phyloP scores from a whole-genome alignment of 2,113 vertebrate species.

The Siniperca chuatsi region DNA sequence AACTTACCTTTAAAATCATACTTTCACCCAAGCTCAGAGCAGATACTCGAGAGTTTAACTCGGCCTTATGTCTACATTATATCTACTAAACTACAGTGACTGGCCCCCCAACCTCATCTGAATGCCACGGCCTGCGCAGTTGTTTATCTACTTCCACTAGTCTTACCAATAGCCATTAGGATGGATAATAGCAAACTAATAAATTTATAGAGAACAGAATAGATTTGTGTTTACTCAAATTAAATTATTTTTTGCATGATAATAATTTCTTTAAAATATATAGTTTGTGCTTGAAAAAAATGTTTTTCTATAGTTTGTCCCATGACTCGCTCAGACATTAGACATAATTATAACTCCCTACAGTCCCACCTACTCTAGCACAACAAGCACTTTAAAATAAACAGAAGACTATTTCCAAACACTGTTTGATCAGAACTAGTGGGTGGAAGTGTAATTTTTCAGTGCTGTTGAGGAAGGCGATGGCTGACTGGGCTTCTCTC shows the following conservation, averaged over 20 bases:
- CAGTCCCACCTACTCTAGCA: background rate
- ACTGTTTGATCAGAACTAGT: background rate
- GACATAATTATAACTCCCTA: background rate
- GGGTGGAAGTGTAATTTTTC: conserved; percentile 31
- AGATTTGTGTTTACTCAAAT: background rate
- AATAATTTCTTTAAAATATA: background rate
- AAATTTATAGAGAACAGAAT: background rate
- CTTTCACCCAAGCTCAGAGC: background rate
- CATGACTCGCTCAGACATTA: background rate
- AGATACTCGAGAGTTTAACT: background rate
- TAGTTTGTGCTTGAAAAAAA: too few species aligned
- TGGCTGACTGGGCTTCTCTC: conserved; percentile 28
- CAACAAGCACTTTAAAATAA: background rate
- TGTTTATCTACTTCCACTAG: background rate
- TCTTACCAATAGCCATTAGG: background rate
- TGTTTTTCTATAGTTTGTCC: background rate
- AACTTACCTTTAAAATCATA: background rate
- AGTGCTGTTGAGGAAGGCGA: conserved; percentile 16
- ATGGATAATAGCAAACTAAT: background rate
- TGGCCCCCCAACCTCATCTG: too few species aligned
- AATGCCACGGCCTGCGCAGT: too few species aligned
- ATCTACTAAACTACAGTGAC: background rate
- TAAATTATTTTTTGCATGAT: background rate
- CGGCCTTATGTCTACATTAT: background rate
- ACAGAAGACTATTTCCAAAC: conserved; percentile 13